Evolutionary conservation across 2,113 vertebrate species (phyloP).

Genomic region (Azemiops feae): DNA sequence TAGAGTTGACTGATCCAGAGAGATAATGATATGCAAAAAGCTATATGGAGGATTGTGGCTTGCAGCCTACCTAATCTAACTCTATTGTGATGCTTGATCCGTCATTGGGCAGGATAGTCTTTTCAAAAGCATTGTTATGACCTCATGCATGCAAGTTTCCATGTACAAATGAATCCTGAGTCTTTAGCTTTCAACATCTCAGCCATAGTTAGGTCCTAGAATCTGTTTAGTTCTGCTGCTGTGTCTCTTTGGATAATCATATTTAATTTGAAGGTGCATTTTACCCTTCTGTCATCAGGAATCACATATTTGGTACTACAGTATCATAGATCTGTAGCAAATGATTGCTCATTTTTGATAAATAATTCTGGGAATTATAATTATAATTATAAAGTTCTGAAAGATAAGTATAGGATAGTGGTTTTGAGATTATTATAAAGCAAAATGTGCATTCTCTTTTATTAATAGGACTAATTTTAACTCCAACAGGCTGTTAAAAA

Average conservation of each 20-base stretch:
- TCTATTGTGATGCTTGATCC: too few species aligned
- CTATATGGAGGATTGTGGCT: not conserved
- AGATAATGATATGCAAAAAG: not conserved
- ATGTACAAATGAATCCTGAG: not conserved
- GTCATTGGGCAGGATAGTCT: not conserved
- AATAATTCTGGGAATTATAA: not conserved
- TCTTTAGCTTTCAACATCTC: not conserved
- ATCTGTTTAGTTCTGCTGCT: not conserved
- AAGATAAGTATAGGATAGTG: not conserved
- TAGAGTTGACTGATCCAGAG: not conserved
- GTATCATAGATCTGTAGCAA: not conserved
- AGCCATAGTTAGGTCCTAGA: not conserved
- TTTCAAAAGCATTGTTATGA: not conserved
- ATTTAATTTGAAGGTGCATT: not conserved
- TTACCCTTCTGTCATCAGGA: not conserved
- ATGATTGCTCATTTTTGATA: not conserved
- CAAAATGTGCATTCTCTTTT: not conserved
- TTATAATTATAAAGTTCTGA: not conserved
- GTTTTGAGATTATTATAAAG: not conserved
- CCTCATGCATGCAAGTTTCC: not conserved
- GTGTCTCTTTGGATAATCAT: not conserved
- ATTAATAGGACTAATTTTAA: constrained; percentile 27
- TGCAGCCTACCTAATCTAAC: not conserved
- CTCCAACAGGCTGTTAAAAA: constrained; percentile 19
- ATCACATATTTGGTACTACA: not conserved